A percentile compares a stretch with the other conserved stretches of the same genome.
phyloP scores from a whole-genome alignment of 2,888 invertebrate genomes.

The Andricus quercusramuli region DNA sequence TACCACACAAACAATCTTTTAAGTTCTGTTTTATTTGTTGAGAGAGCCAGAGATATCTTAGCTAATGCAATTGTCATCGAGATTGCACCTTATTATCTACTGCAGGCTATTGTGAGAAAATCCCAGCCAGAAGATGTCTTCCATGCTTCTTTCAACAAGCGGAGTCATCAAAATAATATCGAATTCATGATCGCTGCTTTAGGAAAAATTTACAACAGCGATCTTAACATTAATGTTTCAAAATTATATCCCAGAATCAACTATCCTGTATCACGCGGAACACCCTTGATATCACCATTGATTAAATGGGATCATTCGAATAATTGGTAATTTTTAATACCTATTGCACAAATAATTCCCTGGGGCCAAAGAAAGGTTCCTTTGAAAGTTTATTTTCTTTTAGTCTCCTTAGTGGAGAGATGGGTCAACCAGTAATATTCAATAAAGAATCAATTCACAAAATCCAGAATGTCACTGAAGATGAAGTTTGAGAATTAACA shows the following conservation, averaged over 20 bases:
- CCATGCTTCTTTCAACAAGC: slow-evolving; percentile 88
- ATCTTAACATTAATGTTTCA: slow-evolving; percentile 79
- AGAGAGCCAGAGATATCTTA: slow-evolving; percentile 89
- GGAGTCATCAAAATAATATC: slow-evolving; percentile 78
- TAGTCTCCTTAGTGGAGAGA: slow-evolving; percentile 68
- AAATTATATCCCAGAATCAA: slow-evolving; percentile 79
- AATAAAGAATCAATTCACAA: slow-evolving; percentile 79
- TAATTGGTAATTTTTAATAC: slow-evolving; percentile 50
- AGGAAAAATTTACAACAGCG: slow-evolving; percentile 80
- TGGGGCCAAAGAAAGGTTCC: no score
- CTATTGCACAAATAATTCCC: background rate
- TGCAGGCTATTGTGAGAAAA: slow-evolving; percentile 91
- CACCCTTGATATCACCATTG: slow-evolving; percentile 80
- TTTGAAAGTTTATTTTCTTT: no score
- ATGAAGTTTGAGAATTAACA: slow-evolving; percentile 72
- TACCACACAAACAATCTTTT: slow-evolving; percentile 89
- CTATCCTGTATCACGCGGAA: slow-evolving; percentile 81
- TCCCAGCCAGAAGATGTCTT: slow-evolving; percentile 85
- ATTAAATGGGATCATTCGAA: slow-evolving; percentile 59
- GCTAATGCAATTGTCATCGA: slow-evolving; percentile 91
- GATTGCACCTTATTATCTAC: slow-evolving; percentile 92
- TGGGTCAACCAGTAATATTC: slow-evolving; percentile 70
- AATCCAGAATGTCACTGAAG: slow-evolving; percentile 78
- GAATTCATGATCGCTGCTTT: slow-evolving; percentile 77
- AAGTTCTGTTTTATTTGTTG: slow-evolving; percentile 87